Percentiles rank a stretch among this genome's conserved stretches.
Evolutionary conservation across 2,113 vertebrate species (phyloP).

Genomic region (Alligator mississippiensis): DNA sequence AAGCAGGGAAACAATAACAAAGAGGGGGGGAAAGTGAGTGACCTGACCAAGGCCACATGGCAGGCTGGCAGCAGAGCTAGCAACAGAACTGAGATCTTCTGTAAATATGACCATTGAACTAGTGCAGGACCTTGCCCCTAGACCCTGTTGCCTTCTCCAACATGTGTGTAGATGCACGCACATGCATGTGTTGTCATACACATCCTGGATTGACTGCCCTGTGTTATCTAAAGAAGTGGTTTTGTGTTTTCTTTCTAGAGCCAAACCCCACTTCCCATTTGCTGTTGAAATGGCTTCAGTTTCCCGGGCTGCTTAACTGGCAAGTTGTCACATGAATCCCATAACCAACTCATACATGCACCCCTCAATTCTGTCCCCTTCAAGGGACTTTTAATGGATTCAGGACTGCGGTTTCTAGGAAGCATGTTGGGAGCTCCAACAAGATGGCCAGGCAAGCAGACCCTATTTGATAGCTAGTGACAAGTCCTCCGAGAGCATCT

Average conservation of each 20-base stretch:
- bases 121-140: background rate
- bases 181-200: background rate
- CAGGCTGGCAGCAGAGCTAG: background rate
- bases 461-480: background rate
- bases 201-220: background rate
- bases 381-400: background rate
- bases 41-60: background rate
- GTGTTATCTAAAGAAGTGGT: background rate
- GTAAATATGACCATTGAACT: no score
- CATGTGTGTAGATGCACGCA: background rate
- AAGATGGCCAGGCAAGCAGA: background rate
- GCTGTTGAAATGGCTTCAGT: background rate
- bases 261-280: background rate
- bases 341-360: background rate
- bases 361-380: background rate
- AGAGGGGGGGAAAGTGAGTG: background rate
- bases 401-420: background rate
- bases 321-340: background rate
- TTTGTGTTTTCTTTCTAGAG: background rate
- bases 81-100: background rate
- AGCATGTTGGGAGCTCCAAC: background rate
- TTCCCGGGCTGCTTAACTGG: background rate
- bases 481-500: background rate
- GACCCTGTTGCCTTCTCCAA: background rate
- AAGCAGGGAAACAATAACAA: background rate